Evolutionary conservation across 2,888 invertebrate species (phyloP).

Genomic region (Willowsia nigromaculata): DNA sequence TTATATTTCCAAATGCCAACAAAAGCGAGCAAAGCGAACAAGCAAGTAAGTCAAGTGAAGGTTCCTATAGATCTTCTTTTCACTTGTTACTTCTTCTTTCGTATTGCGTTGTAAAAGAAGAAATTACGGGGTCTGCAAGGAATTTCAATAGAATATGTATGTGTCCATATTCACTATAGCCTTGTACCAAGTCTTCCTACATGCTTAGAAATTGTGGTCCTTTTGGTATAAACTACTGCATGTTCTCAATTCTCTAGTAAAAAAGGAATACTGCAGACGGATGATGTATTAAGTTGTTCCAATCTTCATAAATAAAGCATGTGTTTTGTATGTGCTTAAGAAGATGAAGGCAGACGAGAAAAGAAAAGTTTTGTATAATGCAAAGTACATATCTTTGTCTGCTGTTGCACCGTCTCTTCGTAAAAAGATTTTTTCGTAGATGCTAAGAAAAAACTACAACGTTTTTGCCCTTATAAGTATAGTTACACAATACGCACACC

Average conservation of each 20-base stretch:
- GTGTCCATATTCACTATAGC: neutral
- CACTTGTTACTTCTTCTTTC: slow-evolving; percentile 67
- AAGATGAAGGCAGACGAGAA: neutral
- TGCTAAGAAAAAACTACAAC: neutral
- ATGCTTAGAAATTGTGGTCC: slow-evolving; percentile 22
- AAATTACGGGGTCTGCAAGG: slow-evolving; percentile 66
- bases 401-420: slow-evolving; percentile 65
- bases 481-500: neutral
- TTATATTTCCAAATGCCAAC: slow-evolving; percentile 39
- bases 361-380: too few relatives aligned
- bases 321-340: neutral
- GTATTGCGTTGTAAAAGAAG: neutral
- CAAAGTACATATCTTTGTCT: neutral
- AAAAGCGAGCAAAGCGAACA: neutral
- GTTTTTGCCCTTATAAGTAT: slow-evolving; percentile 3
- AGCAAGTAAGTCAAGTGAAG: slow-evolving; percentile 56
- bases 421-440: neutral
- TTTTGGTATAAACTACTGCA: neutral
- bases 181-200: neutral
- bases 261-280: too few relatives aligned
- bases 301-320: slow-evolving; percentile 66
- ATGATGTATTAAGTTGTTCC: slow-evolving; percentile 71
- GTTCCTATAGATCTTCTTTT: slow-evolving; percentile 47
- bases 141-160: slow-evolving; percentile 58
- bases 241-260: neutral